phyloP scores from a whole-genome alignment of 2,797 vertebrate species.

The Bovichtus variegatus region DNA sequence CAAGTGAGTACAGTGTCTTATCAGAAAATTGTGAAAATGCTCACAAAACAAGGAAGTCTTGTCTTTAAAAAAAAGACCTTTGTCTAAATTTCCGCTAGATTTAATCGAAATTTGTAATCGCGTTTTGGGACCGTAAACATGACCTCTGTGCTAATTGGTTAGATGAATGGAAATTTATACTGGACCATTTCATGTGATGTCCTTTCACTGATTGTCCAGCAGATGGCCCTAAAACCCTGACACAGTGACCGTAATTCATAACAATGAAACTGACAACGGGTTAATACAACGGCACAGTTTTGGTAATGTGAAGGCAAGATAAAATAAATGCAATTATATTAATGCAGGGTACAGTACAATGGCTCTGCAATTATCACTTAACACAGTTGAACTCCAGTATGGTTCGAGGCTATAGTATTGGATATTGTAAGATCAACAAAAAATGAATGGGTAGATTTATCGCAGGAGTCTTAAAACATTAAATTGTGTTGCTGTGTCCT shows the following conservation, averaged over 20 bases:
- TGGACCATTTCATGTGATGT: background rate
- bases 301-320: background rate
- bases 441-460: background rate
- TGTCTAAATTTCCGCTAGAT: background rate
- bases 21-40: background rate
- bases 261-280: background rate
- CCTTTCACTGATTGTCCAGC: constrained; percentile 33
- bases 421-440: background rate
- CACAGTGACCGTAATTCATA: background rate
- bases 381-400: background rate
- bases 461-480: background rate
- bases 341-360: too few species aligned
- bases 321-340: too few species aligned
- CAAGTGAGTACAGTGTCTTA: background rate
- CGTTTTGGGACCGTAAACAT: background rate
- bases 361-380: background rate
- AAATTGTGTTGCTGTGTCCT: background rate
- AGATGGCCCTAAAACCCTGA: constrained; percentile 27
- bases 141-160: background rate
- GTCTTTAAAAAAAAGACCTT: background rate
- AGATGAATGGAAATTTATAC: too few species aligned
- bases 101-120: background rate
- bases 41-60: rapidly evolving
- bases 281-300: background rate
- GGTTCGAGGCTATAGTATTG: background rate